phyloP scores from a whole-genome alignment of 2,888 invertebrate species.

The Synergus itoensis region DNA sequence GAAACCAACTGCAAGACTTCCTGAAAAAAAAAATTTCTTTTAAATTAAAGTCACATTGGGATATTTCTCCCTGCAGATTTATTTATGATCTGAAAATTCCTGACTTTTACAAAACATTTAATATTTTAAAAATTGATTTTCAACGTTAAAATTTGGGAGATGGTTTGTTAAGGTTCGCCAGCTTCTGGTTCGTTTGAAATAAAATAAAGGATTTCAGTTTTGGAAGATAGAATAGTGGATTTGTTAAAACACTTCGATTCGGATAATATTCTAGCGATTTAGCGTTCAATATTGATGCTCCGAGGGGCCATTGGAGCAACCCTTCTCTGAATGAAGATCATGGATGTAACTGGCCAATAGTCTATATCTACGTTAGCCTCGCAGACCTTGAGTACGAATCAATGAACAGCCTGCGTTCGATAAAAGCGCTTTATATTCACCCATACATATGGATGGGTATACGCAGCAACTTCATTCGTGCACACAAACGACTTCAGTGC shows the following conservation, averaged over 20 bases:
- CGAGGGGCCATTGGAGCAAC: background rate
- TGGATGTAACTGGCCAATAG: constrained; percentile 29
- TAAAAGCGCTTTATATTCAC: constrained; percentile 38
- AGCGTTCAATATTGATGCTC: background rate
- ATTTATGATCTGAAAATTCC: background rate
- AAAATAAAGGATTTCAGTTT: background rate
- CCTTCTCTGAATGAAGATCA: constrained; percentile 38
- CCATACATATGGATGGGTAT: constrained; percentile 2
- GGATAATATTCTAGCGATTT: constrained; percentile 6
- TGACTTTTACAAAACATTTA: no score
- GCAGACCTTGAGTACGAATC: constrained; percentile 51
- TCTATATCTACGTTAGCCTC: background rate
- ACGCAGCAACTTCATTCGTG: constrained; percentile 18
- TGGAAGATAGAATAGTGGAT: constrained; percentile 1
- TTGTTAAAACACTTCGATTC: background rate
- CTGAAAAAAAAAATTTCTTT: background rate
- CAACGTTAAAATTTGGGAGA: no score
- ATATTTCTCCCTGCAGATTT: background rate
- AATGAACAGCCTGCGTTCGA: constrained; percentile 45
- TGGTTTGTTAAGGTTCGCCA: no score
- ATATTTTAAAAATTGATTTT: no score
- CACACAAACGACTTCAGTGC: constrained; percentile 35
- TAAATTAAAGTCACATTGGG: background rate
- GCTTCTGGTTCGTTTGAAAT: no score
- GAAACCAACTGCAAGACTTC: background rate